These are phyloP conservation scores for Heliconius ethilla DNA, from an alignment of 2,888 invertebrate genomes.

Conservation along the genomic window DNA sequence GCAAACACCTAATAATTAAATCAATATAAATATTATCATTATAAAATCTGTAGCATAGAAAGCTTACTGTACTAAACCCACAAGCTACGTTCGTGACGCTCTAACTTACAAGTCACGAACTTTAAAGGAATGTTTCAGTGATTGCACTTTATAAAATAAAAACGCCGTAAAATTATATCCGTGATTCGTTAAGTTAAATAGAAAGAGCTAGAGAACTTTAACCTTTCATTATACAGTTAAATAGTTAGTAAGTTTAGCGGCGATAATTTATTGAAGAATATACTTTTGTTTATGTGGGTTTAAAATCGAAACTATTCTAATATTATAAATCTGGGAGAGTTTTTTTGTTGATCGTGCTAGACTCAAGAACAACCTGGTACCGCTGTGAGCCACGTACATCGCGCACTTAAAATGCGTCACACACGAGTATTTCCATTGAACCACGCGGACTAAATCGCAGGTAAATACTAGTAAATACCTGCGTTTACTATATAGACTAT, in stretches of 20 bases:
- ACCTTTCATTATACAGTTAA: conserved; percentile 6
- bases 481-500: too few species aligned
- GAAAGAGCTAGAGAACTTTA: conserved; percentile 9
- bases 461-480: not conserved
- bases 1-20: not conserved
- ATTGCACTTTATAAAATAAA: conserved; percentile 21
- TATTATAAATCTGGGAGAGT: too few species aligned
- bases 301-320: too few species aligned
- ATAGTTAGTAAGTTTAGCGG: not conserved
- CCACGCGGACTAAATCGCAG: too few species aligned
- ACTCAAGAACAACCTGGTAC: too few species aligned
- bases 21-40: not conserved
- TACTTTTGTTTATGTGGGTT: too few species aligned
- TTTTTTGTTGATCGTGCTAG: too few species aligned
- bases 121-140: conserved; percentile 6
- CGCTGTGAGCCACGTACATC: too few species aligned
- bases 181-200: conserved; percentile 15
- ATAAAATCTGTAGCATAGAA: not conserved
- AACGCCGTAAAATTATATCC: conserved; percentile 14
- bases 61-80: not conserved
- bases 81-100: conserved; percentile 17
- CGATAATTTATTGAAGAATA: too few species aligned
- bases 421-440: too few species aligned
- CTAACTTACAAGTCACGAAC: conserved; percentile 25
- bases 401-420: too few species aligned